Evolutionary conservation across 2,888 invertebrate species (phyloP).

Genomic region (Steinernema carpocapsae): DNA sequence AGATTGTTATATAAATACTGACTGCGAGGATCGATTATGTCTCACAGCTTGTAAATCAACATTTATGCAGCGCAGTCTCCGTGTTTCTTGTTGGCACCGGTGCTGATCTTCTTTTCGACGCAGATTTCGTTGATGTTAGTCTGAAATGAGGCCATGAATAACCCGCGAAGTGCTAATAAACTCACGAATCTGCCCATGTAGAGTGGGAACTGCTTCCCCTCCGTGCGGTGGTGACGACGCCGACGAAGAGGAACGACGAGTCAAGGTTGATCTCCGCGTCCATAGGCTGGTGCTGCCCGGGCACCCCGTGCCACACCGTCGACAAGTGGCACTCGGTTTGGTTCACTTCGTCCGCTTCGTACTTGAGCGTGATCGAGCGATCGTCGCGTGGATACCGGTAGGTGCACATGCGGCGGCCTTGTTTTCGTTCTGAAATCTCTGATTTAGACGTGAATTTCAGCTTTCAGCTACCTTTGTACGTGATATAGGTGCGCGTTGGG

Average conservation of each 20-base stretch:
- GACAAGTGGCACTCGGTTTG: not conserved
- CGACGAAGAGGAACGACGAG: slow-evolving; percentile 2
- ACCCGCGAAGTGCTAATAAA: too few species aligned
- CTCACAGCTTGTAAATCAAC: too few species aligned
- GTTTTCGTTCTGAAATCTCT: not conserved
- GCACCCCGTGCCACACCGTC: not conserved
- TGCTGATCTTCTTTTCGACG: too few species aligned
- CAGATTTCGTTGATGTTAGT: slow-evolving; percentile 4
- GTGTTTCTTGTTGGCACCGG: too few species aligned
- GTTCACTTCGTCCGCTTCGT: not conserved
- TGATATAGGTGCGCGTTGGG: not conserved
- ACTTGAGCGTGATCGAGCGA: not conserved
- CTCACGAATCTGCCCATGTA: slow-evolving; percentile 7
- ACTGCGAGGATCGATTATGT: too few species aligned
- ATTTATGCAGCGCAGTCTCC: too few species aligned
- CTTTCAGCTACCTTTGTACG: not conserved
- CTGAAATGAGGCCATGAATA: too few species aligned
- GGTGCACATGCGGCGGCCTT: not conserved
- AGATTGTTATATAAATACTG: too few species aligned
- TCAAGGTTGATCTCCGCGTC: slow-evolving; percentile 15
- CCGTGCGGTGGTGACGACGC: not conserved
- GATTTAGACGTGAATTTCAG: not conserved
- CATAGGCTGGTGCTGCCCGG: not conserved
- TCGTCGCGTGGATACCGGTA: not conserved
- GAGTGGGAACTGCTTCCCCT: not conserved